These are phyloP conservation scores for Coranthus polyacanthus DNA, from an alignment of 2,797 vertebrate genomes.

Conservation along the genomic window DNA sequence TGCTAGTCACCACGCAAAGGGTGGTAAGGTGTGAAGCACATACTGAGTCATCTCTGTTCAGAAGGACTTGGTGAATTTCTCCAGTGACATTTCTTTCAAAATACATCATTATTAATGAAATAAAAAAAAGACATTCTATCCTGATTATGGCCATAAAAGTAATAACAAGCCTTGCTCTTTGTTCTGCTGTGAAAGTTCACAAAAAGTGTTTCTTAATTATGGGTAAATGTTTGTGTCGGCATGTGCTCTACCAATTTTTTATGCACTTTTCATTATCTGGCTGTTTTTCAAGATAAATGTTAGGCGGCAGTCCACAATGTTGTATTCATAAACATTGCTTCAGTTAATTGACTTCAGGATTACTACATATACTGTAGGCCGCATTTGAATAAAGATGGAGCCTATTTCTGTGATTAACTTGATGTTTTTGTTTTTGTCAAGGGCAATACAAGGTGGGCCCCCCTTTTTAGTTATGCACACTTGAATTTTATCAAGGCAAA, in stretches of 20 bases:
- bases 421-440: constrained; percentile 1
- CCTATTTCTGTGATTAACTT: background rate
- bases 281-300: no score
- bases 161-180: no score
- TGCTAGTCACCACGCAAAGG: constrained; percentile 34
- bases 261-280: no score
- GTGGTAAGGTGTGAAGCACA: constrained; percentile 48
- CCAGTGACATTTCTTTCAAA: constrained; percentile 1
- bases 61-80: constrained; percentile 21
- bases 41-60: constrained; percentile 58
- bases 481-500: constrained; percentile 16
- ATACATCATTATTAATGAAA: constrained; percentile 12
- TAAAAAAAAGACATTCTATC: no score
- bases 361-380: background rate
- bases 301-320: background rate
- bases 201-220: no score
- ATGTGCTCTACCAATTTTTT: no score
- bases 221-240: no score
- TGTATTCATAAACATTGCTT: background rate
- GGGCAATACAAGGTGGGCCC: background rate
- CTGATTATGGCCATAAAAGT: no score
- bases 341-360: no score
- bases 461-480: constrained; percentile 4
- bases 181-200: no score
- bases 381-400: constrained; percentile 1